Evolutionary conservation across 2,888 invertebrate genomes (phyloP).

Genomic region (Drosophila demipolita): DNA sequence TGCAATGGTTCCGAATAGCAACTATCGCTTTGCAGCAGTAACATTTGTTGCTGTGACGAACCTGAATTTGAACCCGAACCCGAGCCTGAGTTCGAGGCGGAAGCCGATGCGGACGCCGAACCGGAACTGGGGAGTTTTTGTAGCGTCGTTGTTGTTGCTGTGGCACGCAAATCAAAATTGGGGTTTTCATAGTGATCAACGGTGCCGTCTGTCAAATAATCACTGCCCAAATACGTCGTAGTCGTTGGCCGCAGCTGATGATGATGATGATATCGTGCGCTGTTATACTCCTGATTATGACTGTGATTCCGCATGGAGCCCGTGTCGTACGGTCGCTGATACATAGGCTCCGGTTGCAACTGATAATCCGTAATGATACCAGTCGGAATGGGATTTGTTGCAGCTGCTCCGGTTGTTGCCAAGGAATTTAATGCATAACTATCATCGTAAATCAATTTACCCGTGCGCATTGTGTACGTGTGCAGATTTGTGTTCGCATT

Average conservation of each 20-base stretch:
- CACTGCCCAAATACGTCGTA: conserved; percentile 55
- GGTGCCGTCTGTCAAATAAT: conserved; percentile 79
- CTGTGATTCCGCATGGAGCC: conserved; percentile 80
- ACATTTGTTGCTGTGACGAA: conserved; percentile 77
- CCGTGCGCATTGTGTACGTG: conserved; percentile 92
- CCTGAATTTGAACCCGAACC: conserved; percentile 62
- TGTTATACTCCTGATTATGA: conserved; percentile 17
- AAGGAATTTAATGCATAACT: conserved; percentile 87
- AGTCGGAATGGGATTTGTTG: conserved; percentile 30
- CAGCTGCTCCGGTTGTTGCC: conserved; percentile 17
- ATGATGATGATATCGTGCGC: conserved; percentile 38
- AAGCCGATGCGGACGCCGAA: conserved; percentile 39
- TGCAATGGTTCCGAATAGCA: conserved; percentile 85
- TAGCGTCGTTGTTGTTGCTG: conserved; percentile 16
- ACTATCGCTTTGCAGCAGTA: conserved; percentile 79
- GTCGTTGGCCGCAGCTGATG: conserved; percentile 42
- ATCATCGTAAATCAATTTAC: conserved; percentile 91
- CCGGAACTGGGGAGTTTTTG: conserved; percentile 58
- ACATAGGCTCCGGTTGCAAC: conserved; percentile 77
- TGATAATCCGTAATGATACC: conserved; percentile 71
- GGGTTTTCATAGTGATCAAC: conserved; percentile 85
- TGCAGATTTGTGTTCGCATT: conserved; percentile 94
- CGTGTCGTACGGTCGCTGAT: conserved; percentile 84
- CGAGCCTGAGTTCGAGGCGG: conserved; percentile 43
- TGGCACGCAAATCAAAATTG: conserved; percentile 82